Percentiles rank a stretch among this genome's conserved stretches.
Conservation (phyloP, 2,113 vertebrate species). For the Pungitius pungitius region DNA sequence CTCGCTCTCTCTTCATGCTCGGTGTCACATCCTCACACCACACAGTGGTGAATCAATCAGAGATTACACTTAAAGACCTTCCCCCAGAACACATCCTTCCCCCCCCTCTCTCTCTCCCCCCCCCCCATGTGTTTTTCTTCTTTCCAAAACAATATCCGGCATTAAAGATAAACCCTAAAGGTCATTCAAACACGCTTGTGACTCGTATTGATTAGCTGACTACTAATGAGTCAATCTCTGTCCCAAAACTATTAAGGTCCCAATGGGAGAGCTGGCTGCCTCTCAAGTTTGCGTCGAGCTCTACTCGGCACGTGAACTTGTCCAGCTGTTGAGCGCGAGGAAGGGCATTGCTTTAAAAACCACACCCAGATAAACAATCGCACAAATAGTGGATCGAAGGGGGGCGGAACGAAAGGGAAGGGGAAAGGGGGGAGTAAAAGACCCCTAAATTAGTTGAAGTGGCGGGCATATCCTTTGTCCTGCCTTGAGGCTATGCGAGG, state of each 20-base stretch:
- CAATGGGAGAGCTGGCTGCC: background rate
- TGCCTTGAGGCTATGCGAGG: constrained; percentile 57
- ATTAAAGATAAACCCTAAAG: constrained; percentile 32
- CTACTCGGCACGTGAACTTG: no score
- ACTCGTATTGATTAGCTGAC: constrained; percentile 36
- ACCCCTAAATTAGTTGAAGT: constrained; percentile 70
- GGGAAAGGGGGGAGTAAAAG: constrained; percentile 32
- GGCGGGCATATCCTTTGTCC: constrained; percentile 69
- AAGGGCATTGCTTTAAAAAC: no score
- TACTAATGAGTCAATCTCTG: constrained; percentile 25
- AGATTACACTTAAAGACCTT: constrained; percentile 57
- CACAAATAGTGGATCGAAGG: constrained; percentile 23
- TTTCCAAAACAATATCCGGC: constrained; percentile 26
- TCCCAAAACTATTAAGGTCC: constrained; percentile 13
- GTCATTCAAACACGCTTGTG: constrained; percentile 19
- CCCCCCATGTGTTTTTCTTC: constrained; percentile 26
- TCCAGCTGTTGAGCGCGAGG: no score
- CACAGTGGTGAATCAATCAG: constrained; percentile 65
- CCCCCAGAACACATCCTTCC: constrained; percentile 17
- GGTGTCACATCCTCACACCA: constrained; percentile 49
- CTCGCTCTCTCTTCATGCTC: constrained; percentile 26
- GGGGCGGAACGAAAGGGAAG: background rate
- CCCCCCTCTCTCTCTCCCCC: background rate
- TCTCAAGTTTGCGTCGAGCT: no score
- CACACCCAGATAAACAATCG: constrained; percentile 26